phyloP scores from a whole-genome alignment of 2,113 vertebrate genomes.

The Stegostoma tigrinum region DNA sequence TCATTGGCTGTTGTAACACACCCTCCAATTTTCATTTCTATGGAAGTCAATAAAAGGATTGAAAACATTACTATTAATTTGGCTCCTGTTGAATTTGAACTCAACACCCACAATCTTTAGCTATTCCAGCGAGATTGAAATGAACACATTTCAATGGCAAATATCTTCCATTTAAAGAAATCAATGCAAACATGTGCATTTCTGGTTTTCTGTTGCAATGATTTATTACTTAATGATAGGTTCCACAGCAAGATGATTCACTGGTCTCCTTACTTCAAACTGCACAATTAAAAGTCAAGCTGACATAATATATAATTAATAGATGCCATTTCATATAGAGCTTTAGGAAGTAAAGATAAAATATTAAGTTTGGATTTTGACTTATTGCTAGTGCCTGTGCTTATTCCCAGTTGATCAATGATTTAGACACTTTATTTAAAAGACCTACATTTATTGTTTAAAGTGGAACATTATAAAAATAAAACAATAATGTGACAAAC shows the following conservation, averaged over 20 bases:
- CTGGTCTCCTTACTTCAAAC: conserved; percentile 42
- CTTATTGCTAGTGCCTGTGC: background rate
- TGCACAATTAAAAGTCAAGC: background rate
- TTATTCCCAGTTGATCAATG: background rate
- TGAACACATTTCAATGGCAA: conserved; percentile 57
- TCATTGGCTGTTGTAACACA: background rate
- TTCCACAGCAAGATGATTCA: conserved; percentile 51
- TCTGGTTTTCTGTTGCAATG: conserved; percentile 25
- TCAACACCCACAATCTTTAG: conserved; percentile 50
- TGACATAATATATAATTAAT: background rate
- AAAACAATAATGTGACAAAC: background rate
- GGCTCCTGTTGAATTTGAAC: conserved; percentile 43
- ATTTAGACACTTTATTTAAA: background rate
- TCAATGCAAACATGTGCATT: conserved; percentile 62
- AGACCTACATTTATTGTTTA: background rate
- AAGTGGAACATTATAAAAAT: background rate
- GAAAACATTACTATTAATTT: background rate
- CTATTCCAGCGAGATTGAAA: conserved; percentile 54
- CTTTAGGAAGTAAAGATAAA: background rate
- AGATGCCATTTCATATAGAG: background rate
- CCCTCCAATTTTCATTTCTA: background rate
- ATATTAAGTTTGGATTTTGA: background rate
- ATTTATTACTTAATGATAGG: conserved; percentile 46
- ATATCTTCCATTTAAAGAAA: conserved; percentile 54
- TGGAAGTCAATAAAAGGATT: background rate